These are phyloP conservation scores for Cantharis rustica DNA, from an alignment of 2,888 invertebrate species.

Conservation along the genomic window DNA sequence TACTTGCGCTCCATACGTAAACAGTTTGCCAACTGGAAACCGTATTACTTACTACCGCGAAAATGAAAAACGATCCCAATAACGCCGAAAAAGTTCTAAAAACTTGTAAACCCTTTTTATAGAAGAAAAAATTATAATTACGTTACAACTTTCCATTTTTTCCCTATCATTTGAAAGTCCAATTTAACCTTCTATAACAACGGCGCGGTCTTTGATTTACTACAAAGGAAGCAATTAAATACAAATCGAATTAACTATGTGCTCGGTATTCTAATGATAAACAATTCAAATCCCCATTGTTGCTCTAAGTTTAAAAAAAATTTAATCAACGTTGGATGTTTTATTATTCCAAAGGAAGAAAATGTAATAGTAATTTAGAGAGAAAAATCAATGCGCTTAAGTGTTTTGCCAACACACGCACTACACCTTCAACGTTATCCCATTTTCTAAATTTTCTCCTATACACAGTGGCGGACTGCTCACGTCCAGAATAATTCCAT, in stretches of 20 bases:
- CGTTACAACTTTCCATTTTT: not conserved
- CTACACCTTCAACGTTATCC: constrained; percentile 6
- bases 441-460: not conserved
- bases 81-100: not conserved
- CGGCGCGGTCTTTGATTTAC: not conserved
- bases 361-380: not conserved
- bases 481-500: no score
- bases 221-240: not conserved
- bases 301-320: constrained; percentile 7
- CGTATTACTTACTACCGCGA: constrained; percentile 12
- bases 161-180: not conserved
- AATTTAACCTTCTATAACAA: not conserved
- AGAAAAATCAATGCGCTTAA: not conserved
- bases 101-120: not conserved
- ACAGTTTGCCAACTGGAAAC: constrained; percentile 19
- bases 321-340: constrained; percentile 17
- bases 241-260: not conserved
- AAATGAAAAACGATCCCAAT: constrained; percentile 14
- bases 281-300: constrained; percentile 13
- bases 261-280: constrained; percentile 9
- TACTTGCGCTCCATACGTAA: constrained; percentile 21
- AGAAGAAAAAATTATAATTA: not conserved
- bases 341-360: constrained; percentile 7
- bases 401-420: constrained; percentile 4
- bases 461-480: not conserved